Base-by-base conservation (phyloP, 2,797 vertebrate species). In the Salmo trutta region DNA sequence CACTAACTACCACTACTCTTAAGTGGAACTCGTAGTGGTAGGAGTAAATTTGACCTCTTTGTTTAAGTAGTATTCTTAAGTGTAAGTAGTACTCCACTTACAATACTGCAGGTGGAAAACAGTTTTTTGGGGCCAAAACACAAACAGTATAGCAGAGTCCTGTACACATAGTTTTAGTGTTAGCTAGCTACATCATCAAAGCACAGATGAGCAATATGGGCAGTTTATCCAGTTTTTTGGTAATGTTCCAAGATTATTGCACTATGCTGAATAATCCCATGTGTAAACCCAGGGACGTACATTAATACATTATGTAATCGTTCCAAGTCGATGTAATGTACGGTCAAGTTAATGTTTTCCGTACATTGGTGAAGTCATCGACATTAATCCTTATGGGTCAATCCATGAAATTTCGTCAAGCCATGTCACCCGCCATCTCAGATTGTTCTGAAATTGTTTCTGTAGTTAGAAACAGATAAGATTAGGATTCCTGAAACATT, bases 181-280 rank as follows among this genome's bases (percentile, higher is more conserved):
- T 21, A 19, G 53, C 81, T 71, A 64, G 53, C 81, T 68, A 64
- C 73, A 27, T 84, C 76, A 83, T 75, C 75, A 83, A 77, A 79
- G 17, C 19, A 52, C 82, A 87, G 84, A 81, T 87, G 83, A 79
- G 16, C 29, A 27, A 71, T 80, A 36, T 41, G 51, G 76, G 65
- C 51, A 29, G 59, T 4, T 75, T 69, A 81, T 77, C 56, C 78
- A 70, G 59, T 77, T 79, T 74, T 79, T 17, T 62, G 19, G 66
- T 53, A 31, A 75, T 75, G 74, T 47, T 19, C 4, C 59, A 65
- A 67, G 75, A 3, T 80, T 84, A 75, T 78, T 79, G 75, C 76
- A 83, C 84, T 83, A 81, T 71, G 71, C 62, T 71, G 77, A 77
- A 75, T 90, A 88, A 91, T 87, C 80, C 78, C 78, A 67, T 52